Conservation (phyloP, 1,140 invertebrate species). For the Pogonomyrmex barbatus region DNA sequence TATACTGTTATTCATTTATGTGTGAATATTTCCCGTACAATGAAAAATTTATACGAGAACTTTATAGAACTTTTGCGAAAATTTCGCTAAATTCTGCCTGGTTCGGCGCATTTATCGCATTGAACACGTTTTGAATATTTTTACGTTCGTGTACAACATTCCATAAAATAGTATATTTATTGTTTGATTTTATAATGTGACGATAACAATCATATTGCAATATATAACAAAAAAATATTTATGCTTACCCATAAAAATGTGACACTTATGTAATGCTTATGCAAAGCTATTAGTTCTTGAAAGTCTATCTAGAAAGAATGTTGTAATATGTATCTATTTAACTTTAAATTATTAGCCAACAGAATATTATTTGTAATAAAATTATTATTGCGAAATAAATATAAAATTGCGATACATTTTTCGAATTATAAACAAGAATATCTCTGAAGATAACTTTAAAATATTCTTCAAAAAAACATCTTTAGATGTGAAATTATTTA, state of each 20-base stretch:
- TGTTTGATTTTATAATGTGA: constrained; percentile 12
- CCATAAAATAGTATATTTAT: constrained; percentile 38
- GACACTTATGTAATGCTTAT: not conserved
- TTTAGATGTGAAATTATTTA: not conserved
- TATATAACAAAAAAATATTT: constrained; percentile 19
- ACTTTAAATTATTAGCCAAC: not conserved
- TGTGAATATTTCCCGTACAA: constrained; percentile 4
- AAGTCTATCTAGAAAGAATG: constrained; percentile 2
- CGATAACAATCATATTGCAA: constrained; percentile 7
- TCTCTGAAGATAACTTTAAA: not conserved
- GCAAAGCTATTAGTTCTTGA: not conserved
- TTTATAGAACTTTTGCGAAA: not conserved
- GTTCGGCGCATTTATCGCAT: not conserved
- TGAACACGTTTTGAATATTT: constrained; percentile 3
- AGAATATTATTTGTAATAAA: not conserved
- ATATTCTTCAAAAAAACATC: not conserved
- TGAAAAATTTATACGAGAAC: not conserved
- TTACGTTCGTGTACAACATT: not conserved
- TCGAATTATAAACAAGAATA: not conserved
- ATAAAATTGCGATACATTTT: not conserved
- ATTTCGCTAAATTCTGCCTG: constrained; percentile 10
- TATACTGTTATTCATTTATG: not conserved
- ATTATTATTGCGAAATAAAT: not conserved
- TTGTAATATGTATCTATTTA: constrained; percentile 29
- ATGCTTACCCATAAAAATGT: constrained; percentile 6